These are phyloP conservation scores for Cebidichthys violaceus DNA, from an alignment of 2,113 vertebrate genomes.

Conservation along the genomic window DNA sequence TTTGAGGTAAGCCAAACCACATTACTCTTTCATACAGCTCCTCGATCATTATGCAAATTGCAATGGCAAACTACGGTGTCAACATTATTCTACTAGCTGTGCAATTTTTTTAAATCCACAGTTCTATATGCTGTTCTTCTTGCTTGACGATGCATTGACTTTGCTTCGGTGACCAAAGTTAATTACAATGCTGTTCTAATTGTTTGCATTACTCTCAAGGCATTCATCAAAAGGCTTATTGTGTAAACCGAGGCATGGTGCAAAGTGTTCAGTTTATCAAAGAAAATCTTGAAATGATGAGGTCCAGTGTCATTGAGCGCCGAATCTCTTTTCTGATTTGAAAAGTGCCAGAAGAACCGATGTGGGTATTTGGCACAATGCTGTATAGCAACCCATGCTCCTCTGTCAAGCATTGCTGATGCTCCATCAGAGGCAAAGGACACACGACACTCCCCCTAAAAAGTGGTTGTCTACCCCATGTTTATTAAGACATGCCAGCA, in stretches of 20 bases:
- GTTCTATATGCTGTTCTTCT: not conserved
- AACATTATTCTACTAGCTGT: not conserved
- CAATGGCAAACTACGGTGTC: not conserved
- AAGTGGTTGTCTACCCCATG: too few relatives aligned
- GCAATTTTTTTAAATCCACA: not conserved
- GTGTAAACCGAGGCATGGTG: not conserved
- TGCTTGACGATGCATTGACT: not conserved
- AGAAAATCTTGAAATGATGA: too few relatives aligned
- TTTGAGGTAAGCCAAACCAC: slow-evolving; percentile 4
- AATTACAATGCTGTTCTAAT: not conserved
- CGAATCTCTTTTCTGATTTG: too few relatives aligned
- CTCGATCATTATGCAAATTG: not conserved
- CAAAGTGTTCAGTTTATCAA: too few relatives aligned
- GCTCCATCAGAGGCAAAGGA: too few relatives aligned
- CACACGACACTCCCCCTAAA: too few relatives aligned
- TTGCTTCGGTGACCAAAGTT: not conserved
- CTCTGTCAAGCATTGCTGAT: too few relatives aligned
- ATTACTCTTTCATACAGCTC: not conserved
- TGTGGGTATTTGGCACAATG: too few relatives aligned
- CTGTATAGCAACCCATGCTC: too few relatives aligned
- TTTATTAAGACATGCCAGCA: too few relatives aligned
- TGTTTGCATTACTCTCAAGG: not conserved
- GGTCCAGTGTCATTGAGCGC: too few relatives aligned
- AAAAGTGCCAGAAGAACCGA: too few relatives aligned
- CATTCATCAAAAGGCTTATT: not conserved